phyloP scores from a whole-genome alignment of 2,113 vertebrate species.

The Scopus umbretta region DNA sequence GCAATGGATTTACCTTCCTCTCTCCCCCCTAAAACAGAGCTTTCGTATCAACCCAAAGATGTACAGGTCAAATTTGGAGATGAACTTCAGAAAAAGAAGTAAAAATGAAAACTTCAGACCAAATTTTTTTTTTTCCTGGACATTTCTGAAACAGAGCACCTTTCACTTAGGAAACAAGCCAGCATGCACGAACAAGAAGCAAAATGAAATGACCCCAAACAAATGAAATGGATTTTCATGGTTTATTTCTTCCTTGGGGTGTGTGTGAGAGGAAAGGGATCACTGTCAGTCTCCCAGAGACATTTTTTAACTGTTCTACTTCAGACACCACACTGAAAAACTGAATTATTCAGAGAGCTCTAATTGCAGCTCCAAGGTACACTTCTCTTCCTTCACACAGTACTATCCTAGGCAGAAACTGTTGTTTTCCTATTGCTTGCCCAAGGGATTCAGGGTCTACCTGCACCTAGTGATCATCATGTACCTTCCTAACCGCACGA shows the following conservation, averaged over 20 bases:
- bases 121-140: neutral
- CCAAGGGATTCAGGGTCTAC: neutral
- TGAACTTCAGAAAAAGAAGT: neutral
- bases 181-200: neutral
- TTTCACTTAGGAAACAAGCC: neutral
- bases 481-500: neutral
- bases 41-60: neutral
- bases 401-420: neutral
- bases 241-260: slow-evolving; percentile 4
- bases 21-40: neutral
- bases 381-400: neutral
- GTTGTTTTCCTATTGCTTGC: neutral
- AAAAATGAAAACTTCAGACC: neutral
- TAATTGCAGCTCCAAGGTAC: neutral
- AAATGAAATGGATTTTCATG: slow-evolving; percentile 41
- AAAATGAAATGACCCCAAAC: slow-evolving; percentile 44
- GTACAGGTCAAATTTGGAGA: neutral
- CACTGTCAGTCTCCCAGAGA: neutral
- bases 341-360: neutral
- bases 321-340: neutral
- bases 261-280: neutral
- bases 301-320: neutral
- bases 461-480: neutral
- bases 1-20: neutral
- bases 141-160: neutral